Base-by-base conservation (phyloP, 2,888 invertebrate species). In the Cephus pulcher region DNA sequence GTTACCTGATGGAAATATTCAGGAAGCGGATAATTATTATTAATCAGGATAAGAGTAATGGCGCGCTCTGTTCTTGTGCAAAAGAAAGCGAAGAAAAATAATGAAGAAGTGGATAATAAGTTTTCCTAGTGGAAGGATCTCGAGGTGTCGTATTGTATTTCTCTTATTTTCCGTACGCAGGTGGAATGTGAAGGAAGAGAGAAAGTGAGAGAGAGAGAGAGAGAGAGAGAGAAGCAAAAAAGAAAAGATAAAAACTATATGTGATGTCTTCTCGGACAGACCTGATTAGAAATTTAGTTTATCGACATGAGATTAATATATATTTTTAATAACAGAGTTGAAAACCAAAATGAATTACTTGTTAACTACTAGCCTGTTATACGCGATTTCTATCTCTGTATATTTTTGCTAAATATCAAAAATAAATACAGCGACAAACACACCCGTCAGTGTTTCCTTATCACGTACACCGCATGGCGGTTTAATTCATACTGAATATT, bases 281-380 rank as follows among this genome's bases (percentile, higher is more conserved):
- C 71, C 32, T 71, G 71, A 71, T 71, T 32, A 71, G 71, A 71
- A 71, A 71, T 71, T 71, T 71, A 71, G 71, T 71, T 71, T 32
- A 71, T 32, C 71, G 71, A 33, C 71, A 71, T 34, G 71, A 71
- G 71, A 71, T 71, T 71, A 71, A 71, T 71, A 71, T 56, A 56
- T 71, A 71, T 71, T 71, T 71, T 71, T 71, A 71, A 71, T 71
- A 71, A 71, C 71, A 71, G 71, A 71, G 71, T 71, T 71, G 71
- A 32, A 71, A 56, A 34, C 33, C 71, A 71, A 71, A 71, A 71
- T 71, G 71, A 71, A 71, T 71, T 71, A 71, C 32, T 71, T 71
- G 71, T 71, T 71, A 71, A 71, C 71, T 71, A 71, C 33, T 56
- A 56, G 56, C 56, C 71, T 71, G 71, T 71, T 71, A 71, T 71